Percentiles rank a stretch among this genome's conserved stretches.
Evolutionary conservation across 2,113 vertebrate genomes (phyloP).

Genomic region (Conger conger): DNA sequence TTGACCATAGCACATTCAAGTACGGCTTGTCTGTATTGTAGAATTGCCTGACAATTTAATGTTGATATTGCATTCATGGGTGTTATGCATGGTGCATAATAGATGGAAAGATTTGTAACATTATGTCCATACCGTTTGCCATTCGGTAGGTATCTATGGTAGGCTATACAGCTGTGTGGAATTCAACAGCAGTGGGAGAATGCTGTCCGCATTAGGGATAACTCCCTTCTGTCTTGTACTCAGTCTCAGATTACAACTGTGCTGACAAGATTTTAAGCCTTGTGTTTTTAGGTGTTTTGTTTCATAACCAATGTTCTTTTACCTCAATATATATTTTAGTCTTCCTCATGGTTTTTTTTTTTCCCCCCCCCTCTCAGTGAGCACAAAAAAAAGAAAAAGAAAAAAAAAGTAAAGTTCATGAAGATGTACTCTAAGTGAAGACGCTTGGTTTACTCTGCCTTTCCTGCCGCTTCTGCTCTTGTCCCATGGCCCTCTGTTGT

Average conservation of each 20-base stretch:
- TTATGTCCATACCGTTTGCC: background rate
- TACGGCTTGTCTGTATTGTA: constrained; percentile 37
- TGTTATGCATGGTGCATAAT: constrained; percentile 12
- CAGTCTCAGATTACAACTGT: too few relatives aligned
- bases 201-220: background rate
- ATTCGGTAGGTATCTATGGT: background rate
- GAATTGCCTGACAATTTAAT: constrained; percentile 59
- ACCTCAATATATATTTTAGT: background rate
- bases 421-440: background rate
- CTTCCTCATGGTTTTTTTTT: background rate
- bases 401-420: background rate
- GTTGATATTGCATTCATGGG: constrained; percentile 35
- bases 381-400: background rate
- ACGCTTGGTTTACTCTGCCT: background rate
- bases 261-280: background rate
- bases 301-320: background rate
- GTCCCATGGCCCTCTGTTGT: background rate
- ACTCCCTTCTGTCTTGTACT: background rate
- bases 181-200: background rate
- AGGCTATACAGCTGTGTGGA: background rate
- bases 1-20: constrained; percentile 41
- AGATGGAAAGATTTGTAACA: background rate
- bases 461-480: background rate
- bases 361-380: background rate
- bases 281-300: background rate